Evolutionary conservation across 1,140 invertebrate genomes (phyloP).

Genomic region (Drosophila watanabei): DNA sequence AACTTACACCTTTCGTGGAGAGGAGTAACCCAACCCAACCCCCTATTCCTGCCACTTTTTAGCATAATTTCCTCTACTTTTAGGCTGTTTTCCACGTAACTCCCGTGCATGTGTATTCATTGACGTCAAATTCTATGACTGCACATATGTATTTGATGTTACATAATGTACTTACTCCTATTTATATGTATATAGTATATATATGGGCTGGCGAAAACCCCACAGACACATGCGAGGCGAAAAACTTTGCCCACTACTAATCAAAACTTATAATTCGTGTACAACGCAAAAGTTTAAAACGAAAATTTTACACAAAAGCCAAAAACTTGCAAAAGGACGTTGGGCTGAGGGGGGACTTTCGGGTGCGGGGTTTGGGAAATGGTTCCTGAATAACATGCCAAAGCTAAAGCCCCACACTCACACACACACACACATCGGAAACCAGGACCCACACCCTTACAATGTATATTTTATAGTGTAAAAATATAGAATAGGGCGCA

Average conservation of each 20-base stretch:
- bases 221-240: conserved; percentile 53
- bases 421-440: conserved; percentile 62
- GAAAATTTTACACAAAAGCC: conserved; percentile 82
- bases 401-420: conserved; percentile 49
- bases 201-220: conserved; percentile 5
- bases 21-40: neutral
- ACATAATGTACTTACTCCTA: conserved; percentile 39
- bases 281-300: conserved; percentile 82
- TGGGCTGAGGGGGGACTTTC: neutral
- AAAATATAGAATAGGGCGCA: conserved; percentile 78
- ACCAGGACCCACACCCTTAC: conserved; percentile 38
- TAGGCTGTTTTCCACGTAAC: conserved; percentile 60
- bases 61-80: conserved; percentile 55
- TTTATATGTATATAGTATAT: conserved; percentile 3
- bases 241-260: conserved; percentile 83
- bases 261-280: conserved; percentile 85
- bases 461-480: conserved; percentile 84
- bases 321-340: conserved; percentile 66
- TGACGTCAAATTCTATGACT: conserved; percentile 71
- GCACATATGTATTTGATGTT: conserved; percentile 52
- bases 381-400: conserved; percentile 42
- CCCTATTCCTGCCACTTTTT: conserved; percentile 31
- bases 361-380: conserved; percentile 7
- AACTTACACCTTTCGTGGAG: conserved; percentile 38
- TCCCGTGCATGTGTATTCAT: conserved; percentile 33